Evolutionary conservation across 1,140 invertebrate genomes (phyloP).

Genomic region (Melanaphis sacchari): DNA sequence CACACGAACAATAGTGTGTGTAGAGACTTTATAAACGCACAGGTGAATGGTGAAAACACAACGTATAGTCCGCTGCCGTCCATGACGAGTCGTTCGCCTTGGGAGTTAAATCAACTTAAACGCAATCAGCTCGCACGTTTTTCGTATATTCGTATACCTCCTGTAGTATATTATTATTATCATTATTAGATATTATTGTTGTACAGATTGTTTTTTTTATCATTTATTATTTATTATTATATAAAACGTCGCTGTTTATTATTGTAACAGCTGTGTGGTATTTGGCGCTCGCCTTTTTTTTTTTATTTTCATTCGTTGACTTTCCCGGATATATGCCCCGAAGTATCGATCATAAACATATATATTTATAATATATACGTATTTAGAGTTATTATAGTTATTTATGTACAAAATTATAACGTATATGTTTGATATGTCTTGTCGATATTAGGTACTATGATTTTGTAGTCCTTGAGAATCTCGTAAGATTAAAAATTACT

Average conservation of each 20-base stretch:
- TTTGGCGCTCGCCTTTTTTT: neutral
- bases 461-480: neutral
- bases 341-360: neutral
- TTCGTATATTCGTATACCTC: neutral
- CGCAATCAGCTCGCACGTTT: neutral
- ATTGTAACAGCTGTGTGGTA: too few relatives aligned
- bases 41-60: slow-evolving; percentile 27
- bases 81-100: slow-evolving; percentile 44
- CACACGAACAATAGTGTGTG: neutral
- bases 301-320: neutral
- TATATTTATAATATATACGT: neutral
- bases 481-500: neutral
- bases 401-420: neutral
- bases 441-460: neutral
- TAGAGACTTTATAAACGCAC: neutral
- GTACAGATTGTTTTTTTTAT: neutral
- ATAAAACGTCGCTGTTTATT: neutral
- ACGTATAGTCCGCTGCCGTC: neutral
- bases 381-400: neutral
- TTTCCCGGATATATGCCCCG: neutral
- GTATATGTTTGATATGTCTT: neutral
- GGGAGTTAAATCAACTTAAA: slow-evolving; percentile 24
- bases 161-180: neutral
- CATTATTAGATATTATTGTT: neutral
- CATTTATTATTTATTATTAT: slow-evolving; percentile 3